A percentile compares a stretch with the other conserved stretches of the same genome.
phyloP scores from a whole-genome alignment of 2,888 invertebrate genomes.

The Spilosoma lubricipeda region DNA sequence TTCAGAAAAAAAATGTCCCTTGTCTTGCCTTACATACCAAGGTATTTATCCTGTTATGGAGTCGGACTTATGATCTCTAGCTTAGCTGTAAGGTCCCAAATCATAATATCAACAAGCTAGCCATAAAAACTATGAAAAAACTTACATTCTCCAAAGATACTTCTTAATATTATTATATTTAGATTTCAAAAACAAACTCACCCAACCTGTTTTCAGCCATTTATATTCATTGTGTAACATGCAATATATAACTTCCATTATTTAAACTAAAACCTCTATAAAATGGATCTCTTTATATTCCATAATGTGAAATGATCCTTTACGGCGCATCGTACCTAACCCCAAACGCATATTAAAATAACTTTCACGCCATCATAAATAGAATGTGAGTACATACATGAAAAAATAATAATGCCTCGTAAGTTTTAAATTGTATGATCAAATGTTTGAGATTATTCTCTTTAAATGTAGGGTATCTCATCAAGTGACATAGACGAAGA shows the following conservation, averaged over 20 bases:
- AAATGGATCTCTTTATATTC: constrained; percentile 7
- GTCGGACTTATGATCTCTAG: no score
- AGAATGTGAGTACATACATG: constrained; percentile 20
- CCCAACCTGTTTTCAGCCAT: not conserved
- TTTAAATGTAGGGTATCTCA: no score
- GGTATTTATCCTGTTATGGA: no score
- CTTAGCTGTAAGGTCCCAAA: no score
- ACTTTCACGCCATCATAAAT: constrained; percentile 18
- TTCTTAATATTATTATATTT: not conserved
- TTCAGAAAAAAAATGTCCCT: no score
- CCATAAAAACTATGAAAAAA: not conserved
- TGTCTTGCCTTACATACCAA: no score
- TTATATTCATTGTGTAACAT: not conserved
- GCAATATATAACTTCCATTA: not conserved
- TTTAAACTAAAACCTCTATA: constrained; percentile 5
- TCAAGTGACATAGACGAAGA: no score
- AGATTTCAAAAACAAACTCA: not conserved
- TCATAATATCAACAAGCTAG: not conserved
- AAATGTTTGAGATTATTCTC: no score
- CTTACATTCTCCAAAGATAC: not conserved
- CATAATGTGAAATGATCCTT: constrained; percentile 7
- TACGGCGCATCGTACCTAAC: constrained; percentile 8
- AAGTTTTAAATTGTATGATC: no score
- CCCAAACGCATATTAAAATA: constrained; percentile 15
- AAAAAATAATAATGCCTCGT: constrained; percentile 7